Evolutionary conservation across 2,113 vertebrate species (phyloP).

Genomic region (Phylloscopus trochilus): DNA sequence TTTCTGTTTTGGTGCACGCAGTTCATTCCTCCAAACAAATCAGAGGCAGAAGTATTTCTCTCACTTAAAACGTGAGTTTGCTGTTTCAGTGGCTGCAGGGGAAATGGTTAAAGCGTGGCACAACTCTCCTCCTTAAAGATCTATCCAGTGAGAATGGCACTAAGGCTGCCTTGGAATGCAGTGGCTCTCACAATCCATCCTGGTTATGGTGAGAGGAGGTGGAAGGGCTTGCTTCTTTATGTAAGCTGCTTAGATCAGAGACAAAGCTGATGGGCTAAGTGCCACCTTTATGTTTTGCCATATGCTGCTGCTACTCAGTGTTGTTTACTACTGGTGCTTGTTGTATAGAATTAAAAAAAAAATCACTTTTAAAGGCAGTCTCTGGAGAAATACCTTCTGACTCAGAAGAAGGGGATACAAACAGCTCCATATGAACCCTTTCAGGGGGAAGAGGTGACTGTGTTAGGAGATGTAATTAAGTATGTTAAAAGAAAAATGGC

Average conservation of each 20-base stretch:
- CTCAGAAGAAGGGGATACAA: neutral
- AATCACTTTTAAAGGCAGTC: neutral
- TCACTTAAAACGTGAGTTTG: neutral
- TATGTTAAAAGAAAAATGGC: neutral
- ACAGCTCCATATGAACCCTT: neutral
- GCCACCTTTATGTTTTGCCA: neutral
- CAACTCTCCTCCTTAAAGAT: neutral
- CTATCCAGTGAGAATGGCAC: neutral
- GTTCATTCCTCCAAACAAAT: neutral
- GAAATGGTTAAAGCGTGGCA: accelerated
- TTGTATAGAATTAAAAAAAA: accelerated
- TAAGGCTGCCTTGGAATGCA: neutral
- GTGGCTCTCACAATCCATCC: neutral
- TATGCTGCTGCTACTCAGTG: neutral
- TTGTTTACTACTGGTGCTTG: neutral
- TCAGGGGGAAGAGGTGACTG: neutral
- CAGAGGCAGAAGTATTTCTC: neutral
- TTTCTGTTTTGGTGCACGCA: neutral
- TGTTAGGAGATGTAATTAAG: neutral
- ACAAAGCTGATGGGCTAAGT: neutral
- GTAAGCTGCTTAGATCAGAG: neutral
- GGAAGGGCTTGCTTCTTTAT: neutral
- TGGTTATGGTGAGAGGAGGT: neutral
- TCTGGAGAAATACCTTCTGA: neutral
- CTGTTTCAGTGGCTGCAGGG: neutral